Evolutionary conservation across 2,113 vertebrate genomes (phyloP).

Genomic region (Maccullochella peelii): DNA sequence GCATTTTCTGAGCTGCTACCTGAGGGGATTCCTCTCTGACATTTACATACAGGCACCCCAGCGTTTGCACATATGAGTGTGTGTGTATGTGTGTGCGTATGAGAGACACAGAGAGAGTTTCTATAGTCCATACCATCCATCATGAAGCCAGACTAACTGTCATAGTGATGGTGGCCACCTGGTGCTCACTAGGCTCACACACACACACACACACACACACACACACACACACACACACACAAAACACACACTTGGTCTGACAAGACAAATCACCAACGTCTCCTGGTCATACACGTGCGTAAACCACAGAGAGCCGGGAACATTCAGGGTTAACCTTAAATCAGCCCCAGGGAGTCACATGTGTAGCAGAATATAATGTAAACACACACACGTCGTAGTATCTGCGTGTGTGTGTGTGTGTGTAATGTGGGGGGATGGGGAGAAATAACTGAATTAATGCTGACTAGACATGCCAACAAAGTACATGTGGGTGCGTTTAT

Average conservation of each 20-base stretch:
- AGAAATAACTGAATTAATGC: slow-evolving; percentile 47
- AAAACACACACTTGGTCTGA: slow-evolving; percentile 55
- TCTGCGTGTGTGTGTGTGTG: slow-evolving; percentile 16
- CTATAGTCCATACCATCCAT: slow-evolving; percentile 72
- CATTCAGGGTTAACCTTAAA: slow-evolving; percentile 75
- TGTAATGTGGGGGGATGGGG: slow-evolving; percentile 15
- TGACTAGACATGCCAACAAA: slow-evolving; percentile 49
- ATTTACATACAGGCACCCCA: slow-evolving; percentile 61
- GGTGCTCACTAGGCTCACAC: slow-evolving; percentile 47
- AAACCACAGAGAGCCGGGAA: slow-evolving; percentile 57
- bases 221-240: slow-evolving; percentile 28
- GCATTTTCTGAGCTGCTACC: slow-evolving; percentile 39
- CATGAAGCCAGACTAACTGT: slow-evolving; percentile 75
- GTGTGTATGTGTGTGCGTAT: slow-evolving; percentile 27
- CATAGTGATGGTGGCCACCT: slow-evolving; percentile 75
- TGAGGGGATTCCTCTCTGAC: slow-evolving; percentile 42
- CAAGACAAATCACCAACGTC: slow-evolving; percentile 75
- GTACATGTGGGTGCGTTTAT: slow-evolving; percentile 23
- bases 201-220: slow-evolving; percentile 27
- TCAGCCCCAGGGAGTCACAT: slow-evolving; percentile 62
- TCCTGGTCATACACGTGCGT: slow-evolving; percentile 57
- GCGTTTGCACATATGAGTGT: slow-evolving; percentile 19
- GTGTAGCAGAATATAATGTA: slow-evolving; percentile 50
- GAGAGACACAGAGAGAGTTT: slow-evolving; percentile 40
- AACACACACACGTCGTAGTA: slow-evolving; percentile 29